These are phyloP conservation scores for Catocala nupta DNA, from an alignment of 2,888 invertebrate genomes.

Conservation along the genomic window DNA sequence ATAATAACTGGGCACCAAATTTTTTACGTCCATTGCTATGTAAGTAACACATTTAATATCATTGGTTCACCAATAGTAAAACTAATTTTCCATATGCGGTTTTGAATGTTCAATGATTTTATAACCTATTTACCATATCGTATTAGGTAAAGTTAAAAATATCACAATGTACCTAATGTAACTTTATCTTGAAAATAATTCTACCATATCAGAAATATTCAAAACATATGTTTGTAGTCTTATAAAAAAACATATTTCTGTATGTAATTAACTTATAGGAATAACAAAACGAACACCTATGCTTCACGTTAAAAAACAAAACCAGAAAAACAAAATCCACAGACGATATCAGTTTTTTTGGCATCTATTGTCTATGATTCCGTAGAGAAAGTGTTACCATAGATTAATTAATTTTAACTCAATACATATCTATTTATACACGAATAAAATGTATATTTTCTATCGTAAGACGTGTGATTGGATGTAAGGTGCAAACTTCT, in stretches of 20 bases:
- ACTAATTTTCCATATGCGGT: no score
- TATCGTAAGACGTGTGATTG: constrained; percentile 74
- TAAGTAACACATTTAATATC: no score
- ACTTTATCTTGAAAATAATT: constrained; percentile 25
- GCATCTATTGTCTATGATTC: constrained; percentile 59
- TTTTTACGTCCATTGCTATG: no score
- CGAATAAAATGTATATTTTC: constrained; percentile 76
- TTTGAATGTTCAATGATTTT: no score
- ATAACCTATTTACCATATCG: constrained; percentile 16
- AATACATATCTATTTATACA: constrained; percentile 81
- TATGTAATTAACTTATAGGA: constrained; percentile 3
- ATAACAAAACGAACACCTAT: constrained; percentile 12
- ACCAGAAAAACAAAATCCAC: constrained; percentile 20
- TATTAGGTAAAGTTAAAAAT: constrained; percentile 18
- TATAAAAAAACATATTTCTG: neutral
- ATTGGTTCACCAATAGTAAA: no score
- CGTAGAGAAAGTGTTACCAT: constrained; percentile 83
- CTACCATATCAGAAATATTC: constrained; percentile 32
- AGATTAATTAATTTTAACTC: constrained; percentile 75
- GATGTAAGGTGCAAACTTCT: constrained; percentile 69
- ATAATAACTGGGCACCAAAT: no score
- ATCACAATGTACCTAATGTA: constrained; percentile 15
- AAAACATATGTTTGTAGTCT: constrained; percentile 5
- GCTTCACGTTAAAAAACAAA: constrained; percentile 30
- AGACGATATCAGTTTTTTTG: constrained; percentile 34